Evolutionary conservation across 2,113 vertebrate species (phyloP).

Genomic region (Origma solitaria): DNA sequence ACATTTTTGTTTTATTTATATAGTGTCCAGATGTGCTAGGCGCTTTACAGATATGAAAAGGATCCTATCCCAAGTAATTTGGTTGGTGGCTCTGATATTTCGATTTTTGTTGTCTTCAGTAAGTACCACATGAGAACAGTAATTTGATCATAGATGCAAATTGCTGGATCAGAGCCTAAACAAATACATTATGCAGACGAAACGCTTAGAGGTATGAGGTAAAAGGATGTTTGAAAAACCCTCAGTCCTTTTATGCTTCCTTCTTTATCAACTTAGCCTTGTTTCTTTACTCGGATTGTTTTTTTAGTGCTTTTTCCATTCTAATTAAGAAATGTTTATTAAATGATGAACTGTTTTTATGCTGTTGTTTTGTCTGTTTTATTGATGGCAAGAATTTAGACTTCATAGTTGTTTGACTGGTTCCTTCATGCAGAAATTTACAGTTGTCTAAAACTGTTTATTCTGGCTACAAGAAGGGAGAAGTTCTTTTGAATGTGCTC

Average conservation of each 20-base stretch:
- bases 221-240: not conserved
- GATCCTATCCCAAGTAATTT: not conserved
- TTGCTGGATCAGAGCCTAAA: not conserved
- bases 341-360: not conserved
- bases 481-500: not conserved
- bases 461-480: not conserved
- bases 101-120: not conserved
- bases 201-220: not conserved
- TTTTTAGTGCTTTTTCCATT: not conserved
- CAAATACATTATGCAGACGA: not conserved
- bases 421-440: not conserved
- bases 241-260: not conserved
- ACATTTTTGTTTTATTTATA: constrained; percentile 50
- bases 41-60: constrained; percentile 63
- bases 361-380: not conserved
- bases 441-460: not conserved
- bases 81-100: not conserved
- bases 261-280: not conserved
- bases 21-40: constrained; percentile 60
- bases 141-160: not conserved
- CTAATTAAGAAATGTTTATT: not conserved
- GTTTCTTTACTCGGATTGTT: not conserved
- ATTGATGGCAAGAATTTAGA: not conserved
- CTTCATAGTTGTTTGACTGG: not conserved
- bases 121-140: not conserved